Conservation (phyloP, 2,797 vertebrate genomes). For the Bucorvus abyssinicus region DNA sequence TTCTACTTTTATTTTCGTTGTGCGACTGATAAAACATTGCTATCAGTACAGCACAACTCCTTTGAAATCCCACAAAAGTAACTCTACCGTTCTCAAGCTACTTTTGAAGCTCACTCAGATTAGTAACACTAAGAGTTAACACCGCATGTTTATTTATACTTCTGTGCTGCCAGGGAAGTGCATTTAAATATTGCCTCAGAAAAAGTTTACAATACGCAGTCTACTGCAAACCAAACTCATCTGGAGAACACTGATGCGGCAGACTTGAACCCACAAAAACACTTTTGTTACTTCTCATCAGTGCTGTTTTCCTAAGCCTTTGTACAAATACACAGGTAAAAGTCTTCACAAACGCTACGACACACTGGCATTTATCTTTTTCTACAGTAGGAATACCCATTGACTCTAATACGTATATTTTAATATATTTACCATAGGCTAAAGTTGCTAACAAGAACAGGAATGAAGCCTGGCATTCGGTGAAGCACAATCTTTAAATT, state of each 20-base stretch:
- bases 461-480: neutral
- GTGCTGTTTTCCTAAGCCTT: neutral
- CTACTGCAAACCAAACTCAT: slow-evolving; percentile 30
- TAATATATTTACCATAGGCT: neutral
- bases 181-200: slow-evolving; percentile 54
- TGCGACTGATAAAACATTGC: neutral
- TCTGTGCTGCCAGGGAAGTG: neutral
- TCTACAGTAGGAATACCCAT: neutral
- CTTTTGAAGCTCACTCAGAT: slow-evolving; percentile 30
- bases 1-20: neutral
- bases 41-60: slow-evolving; percentile 1
- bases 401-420: neutral
- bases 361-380: neutral
- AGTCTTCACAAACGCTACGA: neutral
- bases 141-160: neutral
- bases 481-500: neutral
- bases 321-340: neutral
- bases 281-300: neutral
- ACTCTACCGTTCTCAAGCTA: neutral
- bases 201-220: slow-evolving; percentile 5
- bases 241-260: slow-evolving; percentile 28
- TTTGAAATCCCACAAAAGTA: slow-evolving; percentile 31
- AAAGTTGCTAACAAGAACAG: neutral
- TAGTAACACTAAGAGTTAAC: slow-evolving; percentile 23
- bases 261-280: slow-evolving; percentile 38